Base-by-base conservation (phyloP, 2,113 vertebrate species). In the Bos javanicus region DNA sequence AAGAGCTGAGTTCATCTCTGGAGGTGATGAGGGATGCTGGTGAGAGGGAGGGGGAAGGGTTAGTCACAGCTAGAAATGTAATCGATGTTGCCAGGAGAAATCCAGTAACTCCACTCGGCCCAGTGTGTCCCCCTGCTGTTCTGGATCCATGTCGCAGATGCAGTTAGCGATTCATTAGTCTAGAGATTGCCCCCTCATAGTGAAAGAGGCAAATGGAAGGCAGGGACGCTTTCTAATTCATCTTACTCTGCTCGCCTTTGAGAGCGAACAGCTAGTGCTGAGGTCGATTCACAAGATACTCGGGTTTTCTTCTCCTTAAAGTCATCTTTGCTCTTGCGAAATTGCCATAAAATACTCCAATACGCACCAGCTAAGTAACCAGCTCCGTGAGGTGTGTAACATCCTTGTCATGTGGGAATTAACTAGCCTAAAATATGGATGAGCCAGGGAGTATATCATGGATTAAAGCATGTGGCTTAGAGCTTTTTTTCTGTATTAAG, bases 331-430 rank as follows among this genome's bases (percentile, higher is more conserved):
- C n/a, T 74, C 80, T 95, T 90, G 64, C 43, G 86, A 97, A 90
- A 96, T 4, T 64, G 74, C 59, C 71, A 78, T 95, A 94, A 97
- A 97, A 97, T 62, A 96, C 84, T 85, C 54, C 50, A 90, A 26
- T 71, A 92, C 36, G 16, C 90, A 92, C 80, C 83, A 91, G 15
- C 94, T 91, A 89, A 96, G 94, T 90, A 95, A 95, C 83, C 93
- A 90, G 94, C 71, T 93, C 95, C 3, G 17, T 92, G 98, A 97
- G 93, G 93, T 97, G 83, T 95, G 21, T 87, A 90, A 95, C 93
- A 94, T 67, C 94, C 95, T 95, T 95, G 93, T 94, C 98, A 93
- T 90, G 81, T 82, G 96, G 80, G 95, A 97, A 98, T 97, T 97
- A 98, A 97, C 74, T 81, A 85, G 82, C 90, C 48, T 94, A 97